A percentile compares a stretch with the other conserved stretches of the same genome.
These are phyloP conservation scores for Pardalotus punctatus DNA, from an alignment of 2,113 vertebrate species.

Conservation along the genomic window DNA sequence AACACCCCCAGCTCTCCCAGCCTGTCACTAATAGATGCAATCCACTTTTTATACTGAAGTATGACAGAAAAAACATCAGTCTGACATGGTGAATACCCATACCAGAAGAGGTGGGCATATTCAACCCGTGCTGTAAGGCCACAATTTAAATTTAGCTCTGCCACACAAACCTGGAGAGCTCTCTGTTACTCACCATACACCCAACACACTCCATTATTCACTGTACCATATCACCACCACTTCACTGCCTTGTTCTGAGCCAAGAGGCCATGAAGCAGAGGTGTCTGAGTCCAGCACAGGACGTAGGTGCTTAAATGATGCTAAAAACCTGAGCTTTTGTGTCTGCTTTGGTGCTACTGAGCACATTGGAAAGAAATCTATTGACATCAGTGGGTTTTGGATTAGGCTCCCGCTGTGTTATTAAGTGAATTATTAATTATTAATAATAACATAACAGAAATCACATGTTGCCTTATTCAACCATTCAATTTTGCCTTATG, in stretches of 20 bases:
- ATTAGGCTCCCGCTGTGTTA: constrained; percentile 54
- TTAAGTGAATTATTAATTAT: constrained; percentile 69
- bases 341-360: background rate
- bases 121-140: background rate
- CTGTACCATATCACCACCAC: rapidly evolving
- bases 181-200: rapidly evolving
- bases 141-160: background rate
- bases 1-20: rapidly evolving
- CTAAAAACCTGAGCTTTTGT: background rate
- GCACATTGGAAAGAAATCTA: background rate
- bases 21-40: background rate
- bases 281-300: background rate
- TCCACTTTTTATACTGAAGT: background rate
- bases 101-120: background rate
- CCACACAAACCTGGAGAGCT: background rate
- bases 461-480: constrained; percentile 54
- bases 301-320: background rate
- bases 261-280: background rate
- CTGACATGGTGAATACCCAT: rapidly evolving
- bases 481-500: constrained; percentile 53
- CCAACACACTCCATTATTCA: background rate
- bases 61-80: background rate
- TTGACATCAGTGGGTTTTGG: constrained; percentile 33
- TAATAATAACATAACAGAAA: constrained; percentile 63
- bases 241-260: background rate